Base-by-base conservation (phyloP, 2,797 vertebrate species). In the Lutjanus campechanus region DNA sequence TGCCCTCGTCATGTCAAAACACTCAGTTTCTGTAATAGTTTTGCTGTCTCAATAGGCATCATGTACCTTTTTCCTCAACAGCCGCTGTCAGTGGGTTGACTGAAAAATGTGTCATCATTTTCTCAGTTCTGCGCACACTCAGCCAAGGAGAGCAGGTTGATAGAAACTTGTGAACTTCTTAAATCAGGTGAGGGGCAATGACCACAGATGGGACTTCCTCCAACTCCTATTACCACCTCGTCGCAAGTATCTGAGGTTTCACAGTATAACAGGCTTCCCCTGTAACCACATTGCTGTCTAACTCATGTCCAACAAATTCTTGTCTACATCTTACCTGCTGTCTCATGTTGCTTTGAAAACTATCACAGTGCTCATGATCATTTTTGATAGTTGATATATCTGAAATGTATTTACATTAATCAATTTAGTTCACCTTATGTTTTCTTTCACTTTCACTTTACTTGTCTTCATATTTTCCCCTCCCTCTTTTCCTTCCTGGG, bases 341-440 rank as follows among this genome's bases (percentile, higher is more conserved):
- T 17, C 20, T 59, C 10, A 3, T 50, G 12, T 5, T 11, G 6
- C 13, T 66, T 50, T 43, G 1, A 50, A 58, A 43, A 15, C 11
- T 12, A 19, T 19, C 19, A 20, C 5, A 11, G 51, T 40, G 22
- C 50, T 5, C 1, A 19, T 17, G 5, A 44, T 53, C 4, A 36
- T 44, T 43, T 22, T 11, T 17, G 11, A 47, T 1, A 25, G 51
- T 8, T 4, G 3, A 54, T 7, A 25, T 8, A 44, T 2, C n/a
- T 40, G 64, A 3, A 9, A 13, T 40, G 40, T 5, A 11, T 7
- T 59, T 5, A 11, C 3, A 1, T 2, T 16, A 19, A 41, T 50
- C 6, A 12, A 13, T 0, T 0, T 15, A 0, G 19, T 41, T 53
- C 2, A 29, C 7, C 13, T 49, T 49, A 2, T 12, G 3, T 46